Evolutionary conservation across 2,888 invertebrate genomes (phyloP), one percentile per base, ranked within the genome.

Genomic region (Steinernema carpocapsae): DNA sequence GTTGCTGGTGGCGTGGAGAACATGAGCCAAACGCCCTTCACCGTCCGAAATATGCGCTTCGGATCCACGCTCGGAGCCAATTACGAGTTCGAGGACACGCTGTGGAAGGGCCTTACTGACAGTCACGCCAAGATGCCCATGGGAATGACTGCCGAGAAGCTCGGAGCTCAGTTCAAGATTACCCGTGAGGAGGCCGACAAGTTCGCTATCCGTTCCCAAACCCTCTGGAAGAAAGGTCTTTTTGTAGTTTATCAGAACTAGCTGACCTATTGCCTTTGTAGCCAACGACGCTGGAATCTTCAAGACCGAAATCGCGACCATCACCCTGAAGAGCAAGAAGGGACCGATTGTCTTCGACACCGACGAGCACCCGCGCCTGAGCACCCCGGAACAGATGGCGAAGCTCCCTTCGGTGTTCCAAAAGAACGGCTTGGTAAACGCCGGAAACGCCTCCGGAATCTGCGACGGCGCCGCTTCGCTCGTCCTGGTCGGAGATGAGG

Each of bases 111-210:
- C 3, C 91, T 97, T 0, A 92, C 93, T 0, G 97, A 97, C 88
- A 91, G 92, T 0, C 92, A 94, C 88, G 94, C 94, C 87, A 93
- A 94, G 79, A 32, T 94, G 56, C 94, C 96, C 0, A 97, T 97
- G 97, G 97, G 94, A 3, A 89, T 95, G 87, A 97, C 97, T 0
- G 95, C 95, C 0, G 95, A 95, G 90, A 95, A 95, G 88, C 90
- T 96, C 56, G 95, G 94, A 0, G 93, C 92, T 73, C 92, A 95
- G 88, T 94, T 92, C 87, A 92, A 92, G 72, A 19, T 96, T 70
- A 92, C 92, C 1, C 91, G 93, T 76, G 92, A 93, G 78, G 93
- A 94, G 82, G 93, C 93, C 71, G 97, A 99, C 87, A 90, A 92
- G 79, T 97, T 92, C 89, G 92, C 96, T 0, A 88, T 95, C 6